A percentile compares a stretch with the other conserved stretches of the same genome.
These are phyloP conservation scores for Callitettix versicolor DNA, from an alignment of 1,140 invertebrate species.

Conservation along the genomic window DNA sequence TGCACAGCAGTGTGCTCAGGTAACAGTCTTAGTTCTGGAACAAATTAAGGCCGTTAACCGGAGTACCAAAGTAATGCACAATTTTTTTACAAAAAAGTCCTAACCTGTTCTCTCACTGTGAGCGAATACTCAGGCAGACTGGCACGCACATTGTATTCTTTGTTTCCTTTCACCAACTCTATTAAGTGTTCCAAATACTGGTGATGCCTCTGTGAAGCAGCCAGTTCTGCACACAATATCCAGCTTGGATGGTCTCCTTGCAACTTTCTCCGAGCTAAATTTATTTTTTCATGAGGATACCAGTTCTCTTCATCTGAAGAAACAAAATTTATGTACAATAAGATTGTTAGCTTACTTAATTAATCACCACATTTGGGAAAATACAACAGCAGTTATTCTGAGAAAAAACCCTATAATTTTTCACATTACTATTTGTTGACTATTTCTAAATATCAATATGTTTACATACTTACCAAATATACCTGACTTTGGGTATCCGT, in stretches of 20 bases:
- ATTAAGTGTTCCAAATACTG: background rate
- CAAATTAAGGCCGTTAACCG: background rate
- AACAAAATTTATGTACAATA: no score
- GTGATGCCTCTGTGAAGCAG: background rate
- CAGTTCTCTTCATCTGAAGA: background rate
- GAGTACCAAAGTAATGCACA: no score
- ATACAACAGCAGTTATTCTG: no score
- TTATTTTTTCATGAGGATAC: conserved; percentile 3
- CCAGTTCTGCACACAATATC: background rate
- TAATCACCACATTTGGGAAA: no score
- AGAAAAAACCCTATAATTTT: no score
- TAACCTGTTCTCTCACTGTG: background rate
- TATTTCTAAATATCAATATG: no score
- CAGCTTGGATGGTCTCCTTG: background rate
- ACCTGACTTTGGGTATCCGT: no score
- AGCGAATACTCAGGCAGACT: background rate
- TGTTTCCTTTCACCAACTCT: background rate
- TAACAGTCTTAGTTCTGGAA: no score
- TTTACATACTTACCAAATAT: no score
- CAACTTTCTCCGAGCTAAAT: conserved; percentile 2
- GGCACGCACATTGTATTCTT: background rate
- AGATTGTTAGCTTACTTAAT: no score
- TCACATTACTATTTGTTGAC: no score
- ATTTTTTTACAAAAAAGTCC: background rate
- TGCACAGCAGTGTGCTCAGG: no score